phyloP scores from a whole-genome alignment of 2,888 invertebrate genomes.

The Branchinecta sandiegonensis region DNA sequence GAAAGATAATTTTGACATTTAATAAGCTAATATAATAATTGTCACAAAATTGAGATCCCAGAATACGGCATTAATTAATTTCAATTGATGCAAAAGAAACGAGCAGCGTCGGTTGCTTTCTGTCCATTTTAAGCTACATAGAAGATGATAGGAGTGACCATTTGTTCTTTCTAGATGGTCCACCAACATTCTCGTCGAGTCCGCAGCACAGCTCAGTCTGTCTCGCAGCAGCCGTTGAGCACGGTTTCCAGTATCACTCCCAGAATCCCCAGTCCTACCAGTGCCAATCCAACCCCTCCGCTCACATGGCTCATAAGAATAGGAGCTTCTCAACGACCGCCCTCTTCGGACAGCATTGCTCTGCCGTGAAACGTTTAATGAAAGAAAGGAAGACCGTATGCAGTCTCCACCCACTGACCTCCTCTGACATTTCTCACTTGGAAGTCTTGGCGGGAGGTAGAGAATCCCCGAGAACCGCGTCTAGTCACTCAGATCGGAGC shows the following conservation, averaged over 20 bases:
- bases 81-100: too few species aligned
- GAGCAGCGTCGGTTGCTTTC: too few species aligned
- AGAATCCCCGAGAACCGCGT: constrained; percentile 7
- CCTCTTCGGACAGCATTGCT: constrained; percentile 28
- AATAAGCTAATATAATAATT: too few species aligned
- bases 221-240: neutral
- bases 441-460: neutral
- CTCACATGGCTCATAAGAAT: constrained; percentile 31
- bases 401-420: constrained; percentile 31
- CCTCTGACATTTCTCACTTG: constrained; percentile 26
- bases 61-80: too few species aligned
- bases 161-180: neutral
- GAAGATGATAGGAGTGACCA: too few species aligned
- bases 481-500: constrained; percentile 10
- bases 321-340: constrained; percentile 33
- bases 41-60: too few species aligned
- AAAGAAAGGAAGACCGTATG: constrained; percentile 32
- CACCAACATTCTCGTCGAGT: neutral
- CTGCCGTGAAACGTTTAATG: constrained; percentile 29
- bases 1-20: too few species aligned
- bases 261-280: too few species aligned
- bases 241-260: neutral
- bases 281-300: constrained; percentile 23
- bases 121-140: too few species aligned
- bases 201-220: neutral